Conservation (phyloP, 2,888 invertebrate species). For the Parnassius apollo region DNA sequence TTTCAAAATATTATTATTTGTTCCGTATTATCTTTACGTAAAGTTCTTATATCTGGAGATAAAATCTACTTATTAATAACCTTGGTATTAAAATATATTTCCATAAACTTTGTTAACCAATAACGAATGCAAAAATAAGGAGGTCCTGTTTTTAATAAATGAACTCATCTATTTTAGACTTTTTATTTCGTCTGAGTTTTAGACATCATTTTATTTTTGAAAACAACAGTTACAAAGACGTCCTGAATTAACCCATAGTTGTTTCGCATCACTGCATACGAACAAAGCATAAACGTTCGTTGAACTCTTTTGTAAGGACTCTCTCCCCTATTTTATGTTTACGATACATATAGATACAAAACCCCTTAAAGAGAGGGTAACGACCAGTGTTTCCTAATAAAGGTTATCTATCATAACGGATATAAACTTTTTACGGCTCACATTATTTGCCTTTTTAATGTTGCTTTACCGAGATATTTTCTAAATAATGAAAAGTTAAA, state of each 20-base stretch:
- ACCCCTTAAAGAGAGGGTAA: constrained; percentile 47
- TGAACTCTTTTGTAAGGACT: constrained; percentile 79
- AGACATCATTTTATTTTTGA: constrained; percentile 7
- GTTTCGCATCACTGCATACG: constrained; percentile 59
- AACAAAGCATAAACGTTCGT: constrained; percentile 71
- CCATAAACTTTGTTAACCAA: too few relatives aligned
- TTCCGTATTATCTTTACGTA: not conserved
- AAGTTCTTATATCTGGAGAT: too few relatives aligned
- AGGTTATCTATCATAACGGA: constrained; percentile 48
- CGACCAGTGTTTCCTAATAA: constrained; percentile 45
- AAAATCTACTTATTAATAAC: too few relatives aligned
- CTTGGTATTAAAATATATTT: too few relatives aligned
- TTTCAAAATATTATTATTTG: not conserved
- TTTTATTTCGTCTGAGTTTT: too few relatives aligned
- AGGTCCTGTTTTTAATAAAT: too few relatives aligned
- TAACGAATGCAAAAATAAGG: too few relatives aligned
- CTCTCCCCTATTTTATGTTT: constrained; percentile 29
- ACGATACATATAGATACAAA: constrained; percentile 10
- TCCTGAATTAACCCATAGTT: constrained; percentile 53
- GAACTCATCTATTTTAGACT: too few relatives aligned
- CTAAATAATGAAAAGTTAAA: too few relatives aligned
- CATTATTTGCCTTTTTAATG: constrained; percentile 35
- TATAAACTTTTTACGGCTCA: constrained; percentile 52
- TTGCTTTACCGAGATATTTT: too few relatives aligned
- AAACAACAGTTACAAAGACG: constrained; percentile 32